phyloP scores from a whole-genome alignment of 2,113 vertebrate species.

The Vulpes lagopus region DNA sequence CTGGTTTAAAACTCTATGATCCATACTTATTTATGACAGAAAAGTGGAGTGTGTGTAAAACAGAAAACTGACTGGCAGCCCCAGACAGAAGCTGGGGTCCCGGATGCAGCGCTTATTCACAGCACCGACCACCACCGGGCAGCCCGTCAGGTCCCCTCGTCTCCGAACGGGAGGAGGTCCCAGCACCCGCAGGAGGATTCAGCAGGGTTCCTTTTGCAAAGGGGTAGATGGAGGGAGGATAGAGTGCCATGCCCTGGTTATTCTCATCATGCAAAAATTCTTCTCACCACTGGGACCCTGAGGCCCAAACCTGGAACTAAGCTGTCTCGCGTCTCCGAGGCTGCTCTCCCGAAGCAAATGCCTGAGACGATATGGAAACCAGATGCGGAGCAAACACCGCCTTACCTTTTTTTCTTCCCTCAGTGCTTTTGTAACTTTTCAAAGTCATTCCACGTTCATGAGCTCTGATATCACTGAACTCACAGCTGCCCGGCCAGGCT shows the following conservation, averaged over 20 bases:
- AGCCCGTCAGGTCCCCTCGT: neutral
- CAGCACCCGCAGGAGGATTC: neutral
- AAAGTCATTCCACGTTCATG: conserved; percentile 74
- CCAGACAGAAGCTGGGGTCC: neutral
- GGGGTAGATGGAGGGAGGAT: neutral
- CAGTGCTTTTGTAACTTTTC: conserved; percentile 69
- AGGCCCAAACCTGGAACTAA: conserved; percentile 60
- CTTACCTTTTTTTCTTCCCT: neutral
- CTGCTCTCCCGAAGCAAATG: conserved; percentile 61
- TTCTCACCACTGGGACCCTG: conserved; percentile 59
- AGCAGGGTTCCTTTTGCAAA: neutral
- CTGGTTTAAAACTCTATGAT: neutral
- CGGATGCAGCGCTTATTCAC: neutral
- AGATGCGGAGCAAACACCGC: conserved; percentile 63
- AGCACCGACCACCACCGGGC: fast-evolving
- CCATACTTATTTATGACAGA: neutral
- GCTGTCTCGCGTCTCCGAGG: neutral
- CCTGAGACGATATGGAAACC: conserved; percentile 78
- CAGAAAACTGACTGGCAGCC: neutral
- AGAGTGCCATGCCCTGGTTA: conserved; percentile 57
- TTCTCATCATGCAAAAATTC: conserved; percentile 68
- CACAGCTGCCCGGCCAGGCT: conserved; percentile 49
- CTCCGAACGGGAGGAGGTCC: fast-evolving
- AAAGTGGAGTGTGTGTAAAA: neutral
- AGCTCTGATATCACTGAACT: conserved; percentile 73